phyloP scores from a whole-genome alignment of 1,140 invertebrate genomes.

The Zaprionus lachaisei region DNA sequence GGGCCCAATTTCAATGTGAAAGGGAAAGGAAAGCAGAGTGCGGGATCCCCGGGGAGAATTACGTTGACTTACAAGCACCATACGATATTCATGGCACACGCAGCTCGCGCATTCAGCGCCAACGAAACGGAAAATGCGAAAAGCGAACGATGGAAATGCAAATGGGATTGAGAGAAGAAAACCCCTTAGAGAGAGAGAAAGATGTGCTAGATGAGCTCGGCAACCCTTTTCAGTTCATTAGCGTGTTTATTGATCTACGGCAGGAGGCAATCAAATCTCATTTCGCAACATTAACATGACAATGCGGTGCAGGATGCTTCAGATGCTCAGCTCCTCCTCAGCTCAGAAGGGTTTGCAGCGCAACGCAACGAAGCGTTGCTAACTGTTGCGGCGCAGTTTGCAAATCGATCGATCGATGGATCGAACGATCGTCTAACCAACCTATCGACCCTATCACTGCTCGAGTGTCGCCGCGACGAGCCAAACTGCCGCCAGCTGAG shows the following conservation, averaged over 20 bases:
- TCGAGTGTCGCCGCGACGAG: slow-evolving; percentile 25
- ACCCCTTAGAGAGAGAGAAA: not conserved
- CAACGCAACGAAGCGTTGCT: slow-evolving; percentile 57
- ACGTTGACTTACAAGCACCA: slow-evolving; percentile 23
- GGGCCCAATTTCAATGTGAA: slow-evolving; percentile 67
- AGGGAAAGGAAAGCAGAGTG: not conserved
- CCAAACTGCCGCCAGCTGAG: slow-evolving; percentile 33
- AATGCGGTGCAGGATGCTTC: slow-evolving; percentile 38
- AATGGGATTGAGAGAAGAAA: slow-evolving; percentile 56
- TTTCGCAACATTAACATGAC: slow-evolving; percentile 79
- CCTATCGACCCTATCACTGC: slow-evolving; percentile 36
- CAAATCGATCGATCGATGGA: slow-evolving; percentile 55
- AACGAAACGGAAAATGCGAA: slow-evolving; percentile 69
- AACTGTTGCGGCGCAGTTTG: slow-evolving; percentile 65
- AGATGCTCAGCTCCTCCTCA: not conserved
- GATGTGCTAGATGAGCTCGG: not conserved
- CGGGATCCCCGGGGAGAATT: slow-evolving; percentile 37
- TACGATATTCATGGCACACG: slow-evolving; percentile 67
- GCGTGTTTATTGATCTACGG: slow-evolving; percentile 69
- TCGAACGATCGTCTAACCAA: slow-evolving; percentile 34
- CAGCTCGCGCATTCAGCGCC: slow-evolving; percentile 64
- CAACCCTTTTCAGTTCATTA: slow-evolving; percentile 68
- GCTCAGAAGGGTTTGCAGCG: not conserved
- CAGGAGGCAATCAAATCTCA: slow-evolving; percentile 76
- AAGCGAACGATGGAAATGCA: slow-evolving; percentile 53